These are phyloP conservation scores for Gonioctena quinquepunctata DNA, from an alignment of 1,140 invertebrate genomes.

Conservation along the genomic window DNA sequence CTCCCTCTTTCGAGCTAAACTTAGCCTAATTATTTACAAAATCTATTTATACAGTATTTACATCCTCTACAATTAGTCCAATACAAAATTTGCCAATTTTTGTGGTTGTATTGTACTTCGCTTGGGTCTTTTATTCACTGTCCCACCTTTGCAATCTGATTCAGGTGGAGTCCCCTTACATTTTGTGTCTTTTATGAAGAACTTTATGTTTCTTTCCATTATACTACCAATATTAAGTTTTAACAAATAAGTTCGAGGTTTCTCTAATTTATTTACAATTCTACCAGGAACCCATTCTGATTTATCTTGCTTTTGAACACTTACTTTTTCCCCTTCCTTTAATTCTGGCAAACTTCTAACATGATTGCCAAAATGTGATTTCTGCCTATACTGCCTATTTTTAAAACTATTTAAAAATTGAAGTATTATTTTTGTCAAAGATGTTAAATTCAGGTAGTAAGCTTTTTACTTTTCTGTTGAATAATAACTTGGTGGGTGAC, in stretches of 20 bases:
- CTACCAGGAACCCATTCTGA: neutral
- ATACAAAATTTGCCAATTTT: too few relatives aligned
- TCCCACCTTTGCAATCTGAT: neutral
- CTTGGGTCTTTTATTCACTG: neutral
- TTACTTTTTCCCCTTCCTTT: neutral
- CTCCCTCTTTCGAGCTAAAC: too few relatives aligned
- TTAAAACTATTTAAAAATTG: too few relatives aligned
- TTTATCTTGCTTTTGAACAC: neutral
- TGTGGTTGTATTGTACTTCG: neutral
- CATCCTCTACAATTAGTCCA: too few relatives aligned
- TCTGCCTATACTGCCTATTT: too few relatives aligned
- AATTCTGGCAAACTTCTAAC: neutral
- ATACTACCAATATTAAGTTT: neutral
- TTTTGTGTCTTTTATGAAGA: neutral
- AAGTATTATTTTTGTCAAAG: too few relatives aligned
- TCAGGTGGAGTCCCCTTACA: neutral
- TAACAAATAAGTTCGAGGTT: neutral
- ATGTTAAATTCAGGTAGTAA: too few relatives aligned
- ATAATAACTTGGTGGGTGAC: too few relatives aligned
- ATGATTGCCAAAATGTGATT: too few relatives aligned
- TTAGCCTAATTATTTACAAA: too few relatives aligned
- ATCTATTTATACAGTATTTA: too few relatives aligned
- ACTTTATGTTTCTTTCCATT: neutral
- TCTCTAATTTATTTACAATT: neutral
- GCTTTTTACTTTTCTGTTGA: too few relatives aligned